Evolutionary conservation across 2,888 invertebrate species (phyloP).

Genomic region (Zaprionus obscuricornis): DNA sequence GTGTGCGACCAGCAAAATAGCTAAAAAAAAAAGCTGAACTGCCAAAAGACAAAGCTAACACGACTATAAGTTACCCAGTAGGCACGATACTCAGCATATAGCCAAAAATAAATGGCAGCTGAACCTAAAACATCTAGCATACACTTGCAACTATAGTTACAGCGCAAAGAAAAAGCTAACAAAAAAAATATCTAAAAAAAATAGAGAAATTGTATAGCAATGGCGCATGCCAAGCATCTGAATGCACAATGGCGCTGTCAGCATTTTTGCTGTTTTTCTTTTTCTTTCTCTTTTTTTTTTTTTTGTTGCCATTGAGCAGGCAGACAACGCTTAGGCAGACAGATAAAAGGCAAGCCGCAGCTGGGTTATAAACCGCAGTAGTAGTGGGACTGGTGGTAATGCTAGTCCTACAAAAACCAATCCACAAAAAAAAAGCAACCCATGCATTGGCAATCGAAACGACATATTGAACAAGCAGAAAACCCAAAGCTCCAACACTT

Average conservation of each 20-base stretch:
- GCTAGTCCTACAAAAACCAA: too few species aligned
- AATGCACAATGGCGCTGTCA: slow-evolving; percentile 58
- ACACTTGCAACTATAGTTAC: too few species aligned
- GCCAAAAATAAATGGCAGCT: too few species aligned
- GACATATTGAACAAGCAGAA: slow-evolving; percentile 55
- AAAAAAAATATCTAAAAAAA: not conserved
- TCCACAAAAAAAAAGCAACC: slow-evolving; percentile 5
- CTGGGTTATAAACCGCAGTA: slow-evolving; percentile 46
- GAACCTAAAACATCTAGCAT: too few species aligned
- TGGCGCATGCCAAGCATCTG: slow-evolving; percentile 35
- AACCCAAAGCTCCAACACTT: not conserved
- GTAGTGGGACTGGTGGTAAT: too few species aligned
- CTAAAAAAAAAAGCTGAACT: slow-evolving; percentile 1
- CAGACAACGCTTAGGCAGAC: too few species aligned
- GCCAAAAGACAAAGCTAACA: slow-evolving; percentile 34
- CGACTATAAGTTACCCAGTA: too few species aligned
- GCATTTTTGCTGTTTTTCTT: too few species aligned
- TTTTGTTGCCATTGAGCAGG: slow-evolving; percentile 27
- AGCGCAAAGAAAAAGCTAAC: not conserved
- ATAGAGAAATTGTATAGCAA: slow-evolving; percentile 16
- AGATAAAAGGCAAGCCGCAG: slow-evolving; percentile 59
- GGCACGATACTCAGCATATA: not conserved
- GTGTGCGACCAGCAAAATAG: slow-evolving; percentile 30
- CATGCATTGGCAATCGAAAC: slow-evolving; percentile 53
- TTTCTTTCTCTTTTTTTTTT: slow-evolving; percentile 6